Base-by-base conservation (phyloP, 2,888 invertebrate species). In the Drosophila mimica region DNA sequence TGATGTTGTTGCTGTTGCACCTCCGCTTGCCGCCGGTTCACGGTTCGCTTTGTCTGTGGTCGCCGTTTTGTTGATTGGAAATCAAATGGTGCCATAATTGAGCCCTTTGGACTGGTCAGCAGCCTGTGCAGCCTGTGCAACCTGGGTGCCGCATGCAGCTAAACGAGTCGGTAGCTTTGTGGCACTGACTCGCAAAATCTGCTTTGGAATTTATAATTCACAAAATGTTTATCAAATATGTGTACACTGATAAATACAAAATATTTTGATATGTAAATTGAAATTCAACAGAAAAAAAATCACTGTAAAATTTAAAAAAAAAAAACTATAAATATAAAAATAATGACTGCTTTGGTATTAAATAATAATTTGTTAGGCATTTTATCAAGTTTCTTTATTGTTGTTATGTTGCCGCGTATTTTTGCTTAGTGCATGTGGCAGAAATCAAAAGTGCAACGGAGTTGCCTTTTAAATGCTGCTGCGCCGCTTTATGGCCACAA, bases 401-500 rank as follows among this genome's bases (percentile, higher is more conserved):
- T 28, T 31, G 28, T n/a, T 34, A 31, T 34, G 34, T 56, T 11
- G 28, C 33, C 11, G 3, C 9, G 17, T 30, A 53, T 58, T 70
- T 74, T 74, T n/a, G 46, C 40, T 15, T 57, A 53, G 73, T 80
- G 80, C 72, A 70, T 60, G 33, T 25, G 46, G 52, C 1, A 9
- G 56, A 66, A 65, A 65, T 61, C 51, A 63, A 67, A 72, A 77
- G 81, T 79, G 81, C 83, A 83, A 68, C 60, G 13, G 31, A 40
- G 8, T 43, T 49, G 60, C 67, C 64, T 79, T 85, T 84, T 67
- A 83, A 84, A 85, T 88, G 75, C 69, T 70, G 69, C 70, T 49
- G 17, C 36, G 71, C 79, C 74, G 83, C 78, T 87, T 88, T 88
- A 88, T 88, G 86, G 74, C 79, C 88, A 76, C 88, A 88, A 88